Base-by-base conservation (phyloP, 2,888 invertebrate species). In the Elysia crispata region DNA sequence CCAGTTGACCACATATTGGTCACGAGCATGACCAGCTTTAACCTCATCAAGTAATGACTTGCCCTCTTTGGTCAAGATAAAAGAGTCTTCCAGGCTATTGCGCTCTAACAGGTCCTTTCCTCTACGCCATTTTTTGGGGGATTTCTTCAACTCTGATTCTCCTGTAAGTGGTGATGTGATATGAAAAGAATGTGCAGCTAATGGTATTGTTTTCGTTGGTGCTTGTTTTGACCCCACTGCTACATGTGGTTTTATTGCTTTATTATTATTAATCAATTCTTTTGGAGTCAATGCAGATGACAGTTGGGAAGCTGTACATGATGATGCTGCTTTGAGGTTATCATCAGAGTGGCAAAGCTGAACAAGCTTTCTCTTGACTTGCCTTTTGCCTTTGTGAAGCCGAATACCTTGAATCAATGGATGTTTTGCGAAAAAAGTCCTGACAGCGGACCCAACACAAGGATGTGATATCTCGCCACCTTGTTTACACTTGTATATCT, bases 1-100 rank as follows among this genome's bases (percentile, higher is more conserved):
- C 89, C 89, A 89, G 82, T 89, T 89, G 28, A 90, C 90, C 6
- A 88, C 89, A 83, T 88, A 89, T 80, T 88, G 89, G 82, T 90
- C 89, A 54, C 88, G 79, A 0, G 82, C 79, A 62, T 82, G 77
- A 30, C 86, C 83, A 31, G 83, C 78, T 31, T 85, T 84, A 31
- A 90, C 85, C 62, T 81, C 49, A 20, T 81, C 82, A 31, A 84
- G 82, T 66, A 84, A 85, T 62, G 82, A 79, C 79, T 69, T 77
- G 0, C 90, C 90, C 70, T 83, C 86, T 20, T 85, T 86, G 6
- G 89, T 90, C 74, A 86, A 83, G 70, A 85, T 86, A 83, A 90
- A 90, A 75, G 80, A 84, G 83, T 90, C 90, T 82, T 90, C 90
- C 50, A 89, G 83, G 28, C 89, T 81, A 80, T 90, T 89, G 54